Conservation (phyloP, 1,140 invertebrate genomes). For the Schlechtendalia chinensis region DNA sequence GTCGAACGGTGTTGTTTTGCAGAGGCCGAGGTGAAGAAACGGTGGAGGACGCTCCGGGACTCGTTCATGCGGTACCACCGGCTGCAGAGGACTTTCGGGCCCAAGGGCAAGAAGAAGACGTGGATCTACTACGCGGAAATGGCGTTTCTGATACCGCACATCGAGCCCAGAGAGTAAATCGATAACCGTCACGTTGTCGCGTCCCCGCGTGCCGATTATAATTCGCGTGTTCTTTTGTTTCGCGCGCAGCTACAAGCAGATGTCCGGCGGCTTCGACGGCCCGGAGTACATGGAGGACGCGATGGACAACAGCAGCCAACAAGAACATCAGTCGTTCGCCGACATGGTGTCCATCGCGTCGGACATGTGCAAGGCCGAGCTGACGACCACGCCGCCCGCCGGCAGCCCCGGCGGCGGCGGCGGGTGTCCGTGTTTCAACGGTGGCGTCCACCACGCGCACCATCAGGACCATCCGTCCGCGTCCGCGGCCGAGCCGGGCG, state of each 20-base stretch:
- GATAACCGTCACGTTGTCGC: no score
- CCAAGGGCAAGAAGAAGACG: constrained; percentile 47
- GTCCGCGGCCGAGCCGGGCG: neutral
- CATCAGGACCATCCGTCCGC: no score
- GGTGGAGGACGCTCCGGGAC: constrained; percentile 40
- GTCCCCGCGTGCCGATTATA: no score
- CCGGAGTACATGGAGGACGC: constrained; percentile 25
- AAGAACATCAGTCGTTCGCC: neutral
- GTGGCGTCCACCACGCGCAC: neutral
- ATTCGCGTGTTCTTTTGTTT: neutral
- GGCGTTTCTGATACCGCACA: constrained; percentile 46
- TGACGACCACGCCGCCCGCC: constrained; percentile 34
- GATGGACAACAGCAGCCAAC: constrained; percentile 37
- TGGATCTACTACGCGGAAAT: constrained; percentile 44
- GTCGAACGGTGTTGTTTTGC: neutral
- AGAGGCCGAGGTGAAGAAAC: constrained; percentile 46
- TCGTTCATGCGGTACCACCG: constrained; percentile 47
- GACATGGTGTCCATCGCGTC: constrained; percentile 43
- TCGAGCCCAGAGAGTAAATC: constrained; percentile 47
- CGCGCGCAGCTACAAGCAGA: constrained; percentile 19
- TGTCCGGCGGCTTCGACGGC: constrained; percentile 26
- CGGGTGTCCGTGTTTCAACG: constrained; percentile 18
- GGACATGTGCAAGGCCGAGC: constrained; percentile 41
- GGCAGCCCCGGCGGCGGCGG: neutral
- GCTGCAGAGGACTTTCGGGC: constrained; percentile 42